Percentiles rank a stretch among this genome's conserved stretches.
Evolutionary conservation across 2,888 invertebrate genomes (phyloP).

Genomic region (Emmelina monodactyla): DNA sequence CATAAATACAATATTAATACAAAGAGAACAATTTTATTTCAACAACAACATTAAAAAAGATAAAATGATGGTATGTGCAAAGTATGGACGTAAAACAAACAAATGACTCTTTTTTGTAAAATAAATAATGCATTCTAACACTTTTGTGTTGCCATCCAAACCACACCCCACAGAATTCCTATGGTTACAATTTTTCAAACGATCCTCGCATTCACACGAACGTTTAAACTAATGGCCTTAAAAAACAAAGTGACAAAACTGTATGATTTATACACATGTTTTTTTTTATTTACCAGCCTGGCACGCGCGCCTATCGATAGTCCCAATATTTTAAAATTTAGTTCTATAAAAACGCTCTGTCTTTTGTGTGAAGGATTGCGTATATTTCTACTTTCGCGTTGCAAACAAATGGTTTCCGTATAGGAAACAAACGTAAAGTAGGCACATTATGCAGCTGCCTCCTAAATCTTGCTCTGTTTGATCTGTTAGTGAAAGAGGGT

Average conservation of each 20-base stretch:
- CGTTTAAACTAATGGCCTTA: slow-evolving; percentile 43
- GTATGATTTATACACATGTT: slow-evolving; percentile 33
- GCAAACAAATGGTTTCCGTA: slow-evolving; percentile 61
- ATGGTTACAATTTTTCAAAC: slow-evolving; percentile 6
- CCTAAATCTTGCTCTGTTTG: slow-evolving; percentile 45
- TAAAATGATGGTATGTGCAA: too few species aligned
- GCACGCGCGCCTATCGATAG: too few species aligned
- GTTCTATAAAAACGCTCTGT: slow-evolving; percentile 2
- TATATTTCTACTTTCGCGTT: slow-evolving; percentile 43
- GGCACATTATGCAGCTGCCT: slow-evolving; percentile 61
- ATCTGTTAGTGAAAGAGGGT: background rate
- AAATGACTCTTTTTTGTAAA: too few species aligned
- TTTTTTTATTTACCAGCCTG: slow-evolving; percentile 19
- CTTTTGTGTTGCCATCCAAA: background rate
- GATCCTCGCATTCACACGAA: slow-evolving; percentile 19
- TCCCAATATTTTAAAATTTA: slow-evolving; percentile 5
- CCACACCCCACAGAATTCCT: background rate
- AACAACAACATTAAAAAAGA: too few species aligned
- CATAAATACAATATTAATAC: too few species aligned
- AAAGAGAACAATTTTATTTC: too few species aligned
- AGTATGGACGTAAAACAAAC: too few species aligned
- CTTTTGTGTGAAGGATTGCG: slow-evolving; percentile 20
- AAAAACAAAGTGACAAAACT: slow-evolving; percentile 36
- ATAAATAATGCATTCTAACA: too few species aligned
- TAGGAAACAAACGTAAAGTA: slow-evolving; percentile 64